A percentile compares a stretch with the other conserved stretches of the same genome.
Conservation (phyloP, 2,888 invertebrate genomes). For the Gnatocerus cornutus region DNA sequence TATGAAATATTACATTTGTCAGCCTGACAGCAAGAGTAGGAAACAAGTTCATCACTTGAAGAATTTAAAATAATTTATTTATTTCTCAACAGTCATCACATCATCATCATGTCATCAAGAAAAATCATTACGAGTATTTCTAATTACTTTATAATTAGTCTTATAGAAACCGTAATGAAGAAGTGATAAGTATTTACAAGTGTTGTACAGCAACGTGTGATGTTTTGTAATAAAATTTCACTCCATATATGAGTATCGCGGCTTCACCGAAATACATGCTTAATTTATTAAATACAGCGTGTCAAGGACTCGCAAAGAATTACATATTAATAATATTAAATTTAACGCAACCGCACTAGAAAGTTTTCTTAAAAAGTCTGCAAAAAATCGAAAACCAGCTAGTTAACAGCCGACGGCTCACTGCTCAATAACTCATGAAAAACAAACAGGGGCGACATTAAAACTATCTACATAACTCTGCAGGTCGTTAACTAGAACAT, state of each 20-base stretch:
- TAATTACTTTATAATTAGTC: conserved; percentile 50
- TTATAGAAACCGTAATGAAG: conserved; percentile 46
- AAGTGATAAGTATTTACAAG: conserved; percentile 50
- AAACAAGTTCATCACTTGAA: conserved; percentile 26
- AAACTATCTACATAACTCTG: conserved; percentile 52
- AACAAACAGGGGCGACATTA: conserved; percentile 46
- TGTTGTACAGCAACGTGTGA: conserved; percentile 34
- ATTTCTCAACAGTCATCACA: conserved; percentile 38
- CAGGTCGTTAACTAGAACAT: conserved; percentile 53
- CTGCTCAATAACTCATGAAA: conserved; percentile 35
- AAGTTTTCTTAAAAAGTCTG: conserved; percentile 39
- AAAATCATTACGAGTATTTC: conserved; percentile 36
- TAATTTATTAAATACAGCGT: conserved; percentile 56
- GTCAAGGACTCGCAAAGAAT: conserved; percentile 53
- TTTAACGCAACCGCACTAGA: conserved; percentile 42
- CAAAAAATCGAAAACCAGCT: conserved; percentile 26
- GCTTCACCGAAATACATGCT: conserved; percentile 55
- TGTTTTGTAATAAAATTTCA: conserved; percentile 56
- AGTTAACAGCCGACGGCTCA: conserved; percentile 13
- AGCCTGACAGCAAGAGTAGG: background rate
- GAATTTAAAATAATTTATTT: conserved; percentile 44
- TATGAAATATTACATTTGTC: background rate
- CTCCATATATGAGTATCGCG: conserved; percentile 56
- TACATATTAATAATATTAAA: conserved; percentile 42
- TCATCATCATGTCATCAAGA: conserved; percentile 23